phyloP scores from a whole-genome alignment of 2,113 vertebrate species.

The Corydoras sp. region DNA sequence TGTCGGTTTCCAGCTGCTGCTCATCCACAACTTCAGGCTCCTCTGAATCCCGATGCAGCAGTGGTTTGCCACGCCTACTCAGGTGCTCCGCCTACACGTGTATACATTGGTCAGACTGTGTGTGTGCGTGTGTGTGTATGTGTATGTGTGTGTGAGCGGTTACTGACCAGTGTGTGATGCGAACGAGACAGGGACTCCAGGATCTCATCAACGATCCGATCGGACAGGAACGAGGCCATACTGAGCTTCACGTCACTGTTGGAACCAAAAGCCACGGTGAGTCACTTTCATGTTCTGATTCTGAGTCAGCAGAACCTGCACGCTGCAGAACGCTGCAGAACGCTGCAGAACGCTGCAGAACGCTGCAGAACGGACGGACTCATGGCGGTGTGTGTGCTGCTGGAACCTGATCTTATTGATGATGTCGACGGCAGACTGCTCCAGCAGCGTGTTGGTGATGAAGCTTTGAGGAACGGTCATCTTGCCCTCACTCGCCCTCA shows the following conservation, averaged over 20 bases:
- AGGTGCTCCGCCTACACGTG: slow-evolving; percentile 78
- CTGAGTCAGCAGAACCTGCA: background rate
- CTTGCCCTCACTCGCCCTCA: slow-evolving; percentile 73
- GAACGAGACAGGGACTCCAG: slow-evolving; percentile 85
- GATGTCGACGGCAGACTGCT: slow-evolving; percentile 92
- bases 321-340: too few relatives aligned
- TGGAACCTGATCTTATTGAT: slow-evolving; percentile 93
- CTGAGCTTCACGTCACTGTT: slow-evolving; percentile 87
- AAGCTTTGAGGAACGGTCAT: slow-evolving; percentile 81
- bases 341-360: too few relatives aligned
- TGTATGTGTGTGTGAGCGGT: background rate
- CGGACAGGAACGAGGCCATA: slow-evolving; percentile 87
- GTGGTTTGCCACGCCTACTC: slow-evolving; percentile 67
- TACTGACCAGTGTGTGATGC: slow-evolving; percentile 84
- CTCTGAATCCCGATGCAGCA: slow-evolving; percentile 67
- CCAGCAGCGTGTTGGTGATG: slow-evolving; percentile 84
- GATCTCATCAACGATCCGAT: slow-evolving; percentile 90
- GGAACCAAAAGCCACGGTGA: background rate
- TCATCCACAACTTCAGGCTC: slow-evolving; percentile 78
- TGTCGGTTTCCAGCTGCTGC: slow-evolving; percentile 61
- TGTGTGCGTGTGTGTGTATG: background rate
- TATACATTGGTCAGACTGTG: background rate
- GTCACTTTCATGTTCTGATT: background rate
- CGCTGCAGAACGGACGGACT: too few relatives aligned
- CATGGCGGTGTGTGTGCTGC: background rate